Percentiles rank a stretch among this genome's conserved stretches.
phyloP scores from a whole-genome alignment of 2,113 vertebrate species.

The Pseudopipra pipra region DNA sequence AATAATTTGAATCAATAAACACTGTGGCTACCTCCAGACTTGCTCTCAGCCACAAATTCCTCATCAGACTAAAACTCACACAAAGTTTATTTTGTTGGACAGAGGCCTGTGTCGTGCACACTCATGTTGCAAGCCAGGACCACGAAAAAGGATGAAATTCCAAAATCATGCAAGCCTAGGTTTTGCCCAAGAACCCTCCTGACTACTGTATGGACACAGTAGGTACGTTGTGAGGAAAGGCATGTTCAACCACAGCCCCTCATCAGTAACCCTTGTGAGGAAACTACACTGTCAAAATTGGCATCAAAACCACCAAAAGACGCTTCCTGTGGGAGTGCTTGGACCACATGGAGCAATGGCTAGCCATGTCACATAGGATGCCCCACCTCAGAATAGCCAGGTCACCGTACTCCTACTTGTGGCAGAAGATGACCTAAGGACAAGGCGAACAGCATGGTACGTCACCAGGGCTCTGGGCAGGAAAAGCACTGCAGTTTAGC shows the following conservation, averaged over 20 bases:
- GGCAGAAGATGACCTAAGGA: not conserved
- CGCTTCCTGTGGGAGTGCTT: not conserved
- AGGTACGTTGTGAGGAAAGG: not conserved
- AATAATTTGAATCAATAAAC: conserved; percentile 16
- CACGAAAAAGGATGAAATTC: not conserved
- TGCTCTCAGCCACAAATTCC: not conserved
- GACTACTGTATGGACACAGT: not conserved
- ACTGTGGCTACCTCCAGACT: not conserved
- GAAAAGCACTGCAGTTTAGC: fast-evolving
- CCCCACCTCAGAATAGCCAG: not conserved
- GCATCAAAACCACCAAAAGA: not conserved
- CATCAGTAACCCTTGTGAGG: not conserved
- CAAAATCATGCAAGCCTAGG: not conserved
- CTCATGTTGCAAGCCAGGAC: not conserved
- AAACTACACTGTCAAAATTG: not conserved
- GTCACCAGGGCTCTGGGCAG: not conserved
- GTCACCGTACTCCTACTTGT: not conserved
- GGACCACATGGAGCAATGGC: not conserved
- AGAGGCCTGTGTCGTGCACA: not conserved
- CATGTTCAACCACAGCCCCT: not conserved
- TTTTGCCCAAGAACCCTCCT: not conserved
- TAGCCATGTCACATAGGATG: fast-evolving
- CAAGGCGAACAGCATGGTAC: not conserved
- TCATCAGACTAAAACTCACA: not conserved
- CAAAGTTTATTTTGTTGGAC: not conserved